A percentile compares a stretch with the other conserved stretches of the same genome.
Conservation (phyloP, 2,113 vertebrate species). For the Lamprologus callipterus region DNA sequence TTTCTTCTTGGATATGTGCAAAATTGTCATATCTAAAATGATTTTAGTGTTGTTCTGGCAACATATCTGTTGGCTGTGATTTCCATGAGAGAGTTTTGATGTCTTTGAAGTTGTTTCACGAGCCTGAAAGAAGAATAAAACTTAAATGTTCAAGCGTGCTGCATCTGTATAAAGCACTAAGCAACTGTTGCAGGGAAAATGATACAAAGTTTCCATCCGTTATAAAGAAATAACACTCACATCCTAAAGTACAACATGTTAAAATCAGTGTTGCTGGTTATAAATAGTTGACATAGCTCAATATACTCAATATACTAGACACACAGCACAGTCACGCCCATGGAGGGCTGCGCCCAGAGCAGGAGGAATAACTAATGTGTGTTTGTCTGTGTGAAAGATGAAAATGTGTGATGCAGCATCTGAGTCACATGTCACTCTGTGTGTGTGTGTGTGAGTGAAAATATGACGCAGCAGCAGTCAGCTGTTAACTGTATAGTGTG, state of each 20-base stretch:
- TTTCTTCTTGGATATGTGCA: background rate
- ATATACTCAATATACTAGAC: background rate
- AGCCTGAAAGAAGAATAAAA: background rate
- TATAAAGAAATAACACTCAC: background rate
- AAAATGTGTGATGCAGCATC: constrained; percentile 10
- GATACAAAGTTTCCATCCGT: background rate
- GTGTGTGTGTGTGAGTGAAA: background rate
- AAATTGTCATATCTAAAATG: fast-evolving
- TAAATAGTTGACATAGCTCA: background rate
- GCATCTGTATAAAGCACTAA: background rate
- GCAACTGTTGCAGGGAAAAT: background rate
- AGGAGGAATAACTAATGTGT: background rate
- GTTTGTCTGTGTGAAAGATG: background rate
- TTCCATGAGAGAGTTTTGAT: background rate
- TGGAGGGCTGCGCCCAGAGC: background rate
- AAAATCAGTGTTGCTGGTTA: background rate
- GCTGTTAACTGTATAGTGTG: background rate
- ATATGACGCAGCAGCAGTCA: constrained; percentile 35
- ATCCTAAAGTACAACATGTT: background rate
- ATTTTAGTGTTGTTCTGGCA: background rate
- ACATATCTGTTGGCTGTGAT: background rate
- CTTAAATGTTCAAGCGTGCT: background rate
- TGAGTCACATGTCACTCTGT: background rate
- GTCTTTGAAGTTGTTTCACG: background rate
- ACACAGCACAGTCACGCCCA: background rate